These are phyloP conservation scores for Sminthopsis crassicaudata DNA, from an alignment of 2,113 vertebrate genomes.

Conservation along the genomic window DNA sequence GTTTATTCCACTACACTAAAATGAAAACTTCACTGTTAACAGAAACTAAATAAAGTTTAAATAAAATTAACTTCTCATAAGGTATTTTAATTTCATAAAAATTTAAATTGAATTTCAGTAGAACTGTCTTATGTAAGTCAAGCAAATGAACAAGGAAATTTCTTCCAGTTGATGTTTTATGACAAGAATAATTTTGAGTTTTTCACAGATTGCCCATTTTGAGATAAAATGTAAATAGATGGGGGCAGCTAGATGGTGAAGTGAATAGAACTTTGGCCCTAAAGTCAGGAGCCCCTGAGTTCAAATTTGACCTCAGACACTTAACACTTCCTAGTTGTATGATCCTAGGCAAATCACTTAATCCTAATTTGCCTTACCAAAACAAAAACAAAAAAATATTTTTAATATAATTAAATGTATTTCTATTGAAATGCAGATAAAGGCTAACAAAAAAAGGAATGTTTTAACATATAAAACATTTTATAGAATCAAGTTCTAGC, in stretches of 20 bases:
- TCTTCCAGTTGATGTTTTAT: not conserved
- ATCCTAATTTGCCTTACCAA: too few species aligned
- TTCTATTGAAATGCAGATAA: slow-evolving; percentile 26
- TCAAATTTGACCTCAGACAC: too few species aligned
- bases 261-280: too few species aligned
- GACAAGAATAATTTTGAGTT: not conserved
- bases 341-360: too few species aligned
- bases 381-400: too few species aligned
- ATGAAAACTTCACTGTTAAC: not conserved
- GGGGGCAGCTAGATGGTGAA: too few species aligned
- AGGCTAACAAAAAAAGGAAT: slow-evolving; percentile 10
- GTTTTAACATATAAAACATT: not conserved
- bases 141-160: slow-evolving; percentile 14
- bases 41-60: slow-evolving; percentile 21
- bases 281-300: too few species aligned
- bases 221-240: not conserved
- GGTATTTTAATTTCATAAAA: not conserved
- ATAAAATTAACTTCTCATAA: slow-evolving; percentile 50
- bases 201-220: slow-evolving; percentile 13
- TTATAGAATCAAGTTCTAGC: not conserved
- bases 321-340: too few species aligned
- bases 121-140: slow-evolving; percentile 13
- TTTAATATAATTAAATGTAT: not conserved
- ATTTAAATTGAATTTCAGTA: slow-evolving; percentile 45
- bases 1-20: slow-evolving; percentile 2